phyloP scores from a whole-genome alignment of 1,140 invertebrate species.

The Zaprionus gabonicus region DNA sequence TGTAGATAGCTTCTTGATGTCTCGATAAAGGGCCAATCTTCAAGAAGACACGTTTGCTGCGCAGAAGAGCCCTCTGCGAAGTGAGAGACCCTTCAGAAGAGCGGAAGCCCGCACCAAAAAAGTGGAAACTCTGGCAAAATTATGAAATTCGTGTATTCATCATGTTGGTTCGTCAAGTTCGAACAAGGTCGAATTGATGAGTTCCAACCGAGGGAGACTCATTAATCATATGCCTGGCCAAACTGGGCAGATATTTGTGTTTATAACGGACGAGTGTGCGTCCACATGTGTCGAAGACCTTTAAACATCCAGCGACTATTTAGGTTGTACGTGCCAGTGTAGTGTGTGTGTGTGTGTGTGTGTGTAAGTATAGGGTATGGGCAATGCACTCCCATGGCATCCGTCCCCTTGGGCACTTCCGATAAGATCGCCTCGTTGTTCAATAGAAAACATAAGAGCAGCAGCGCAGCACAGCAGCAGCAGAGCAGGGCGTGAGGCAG shows the following conservation, averaged over 20 bases:
- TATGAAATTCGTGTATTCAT: slow-evolving; percentile 41
- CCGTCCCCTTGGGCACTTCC: slow-evolving; percentile 61
- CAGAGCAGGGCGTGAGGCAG: slow-evolving; percentile 14
- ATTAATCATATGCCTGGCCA: slow-evolving; percentile 36
- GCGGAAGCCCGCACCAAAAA: slow-evolving; percentile 43
- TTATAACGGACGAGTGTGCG: slow-evolving; percentile 22
- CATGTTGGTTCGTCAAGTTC: slow-evolving; percentile 18
- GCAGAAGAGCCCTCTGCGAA: background rate
- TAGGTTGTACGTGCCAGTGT: slow-evolving; percentile 7
- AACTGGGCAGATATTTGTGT: slow-evolving; percentile 14
- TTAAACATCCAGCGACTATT: slow-evolving; percentile 6
- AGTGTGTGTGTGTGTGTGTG: background rate
- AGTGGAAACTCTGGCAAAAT: slow-evolving; percentile 30
- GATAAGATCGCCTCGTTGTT: slow-evolving; percentile 71
- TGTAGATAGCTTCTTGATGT: slow-evolving; percentile 25
- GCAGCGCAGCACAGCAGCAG: slow-evolving; percentile 15
- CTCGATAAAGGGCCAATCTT: slow-evolving; percentile 29
- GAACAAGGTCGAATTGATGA: slow-evolving; percentile 33
- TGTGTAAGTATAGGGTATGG: slow-evolving; percentile 5
- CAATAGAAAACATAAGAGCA: slow-evolving; percentile 61
- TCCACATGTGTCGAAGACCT: slow-evolving; percentile 21
- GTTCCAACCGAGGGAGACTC: slow-evolving; percentile 10
- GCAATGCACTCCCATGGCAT: slow-evolving; percentile 35
- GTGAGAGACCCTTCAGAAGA: slow-evolving; percentile 25
- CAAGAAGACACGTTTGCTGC: slow-evolving; percentile 10